A percentile compares a stretch with the other conserved stretches of the same genome.
Conservation (phyloP, 1,140 invertebrate genomes). For the Apis florea region DNA sequence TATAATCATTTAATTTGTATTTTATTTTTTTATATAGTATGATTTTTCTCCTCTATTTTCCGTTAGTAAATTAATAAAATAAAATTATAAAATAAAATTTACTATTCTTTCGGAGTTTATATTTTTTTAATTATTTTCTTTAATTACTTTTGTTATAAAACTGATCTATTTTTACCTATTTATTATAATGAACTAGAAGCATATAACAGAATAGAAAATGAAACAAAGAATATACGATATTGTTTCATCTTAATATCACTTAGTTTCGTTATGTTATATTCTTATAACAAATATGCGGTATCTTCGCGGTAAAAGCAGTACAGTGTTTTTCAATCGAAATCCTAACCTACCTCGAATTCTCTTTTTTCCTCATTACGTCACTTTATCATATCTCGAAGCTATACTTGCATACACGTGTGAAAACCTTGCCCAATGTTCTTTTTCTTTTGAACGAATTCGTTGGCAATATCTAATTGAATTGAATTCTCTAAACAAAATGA, state of each 20-base stretch:
- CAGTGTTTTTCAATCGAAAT: slow-evolving; percentile 31
- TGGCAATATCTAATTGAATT: slow-evolving; percentile 6
- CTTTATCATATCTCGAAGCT: slow-evolving; percentile 33
- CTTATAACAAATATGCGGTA: not conserved
- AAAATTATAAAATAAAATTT: slow-evolving; percentile 7
- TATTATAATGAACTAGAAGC: not conserved
- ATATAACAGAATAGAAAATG: not conserved
- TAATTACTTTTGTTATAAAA: not conserved
- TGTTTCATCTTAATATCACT: not conserved
- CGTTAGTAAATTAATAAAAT: slow-evolving; percentile 10
- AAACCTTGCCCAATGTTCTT: slow-evolving; percentile 38
- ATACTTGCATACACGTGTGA: slow-evolving; percentile 48
- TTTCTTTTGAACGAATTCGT: slow-evolving; percentile 42
- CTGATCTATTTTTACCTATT: not conserved
- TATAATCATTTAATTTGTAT: not conserved
- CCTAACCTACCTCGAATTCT: slow-evolving; percentile 11
- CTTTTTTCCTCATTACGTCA: slow-evolving; percentile 51
- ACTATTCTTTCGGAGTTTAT: not conserved
- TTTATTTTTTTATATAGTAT: not conserved
- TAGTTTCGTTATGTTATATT: not conserved
- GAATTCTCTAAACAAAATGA: not conserved
- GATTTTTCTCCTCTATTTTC: not conserved
- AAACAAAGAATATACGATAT: not conserved
- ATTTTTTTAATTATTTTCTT: not conserved
- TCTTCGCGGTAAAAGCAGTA: not conserved